These are phyloP conservation scores for Busseola fusca DNA, from an alignment of 2,888 invertebrate genomes.

Conservation along the genomic window DNA sequence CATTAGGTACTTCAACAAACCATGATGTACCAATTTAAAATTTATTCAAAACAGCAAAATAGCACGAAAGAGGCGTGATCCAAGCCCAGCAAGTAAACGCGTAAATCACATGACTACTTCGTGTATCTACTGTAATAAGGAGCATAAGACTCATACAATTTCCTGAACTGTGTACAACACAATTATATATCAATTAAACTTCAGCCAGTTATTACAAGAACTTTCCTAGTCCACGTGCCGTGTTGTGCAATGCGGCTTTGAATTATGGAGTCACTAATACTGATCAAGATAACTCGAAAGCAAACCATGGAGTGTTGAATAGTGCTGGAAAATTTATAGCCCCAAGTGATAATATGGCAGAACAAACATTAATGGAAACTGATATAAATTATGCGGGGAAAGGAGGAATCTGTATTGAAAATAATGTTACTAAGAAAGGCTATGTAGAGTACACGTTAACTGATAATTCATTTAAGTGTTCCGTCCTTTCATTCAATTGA, in stretches of 20 bases:
- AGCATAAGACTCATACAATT: constrained; percentile 43
- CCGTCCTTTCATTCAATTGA: constrained; percentile 46
- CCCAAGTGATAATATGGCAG: constrained; percentile 62
- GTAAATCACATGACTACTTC: constrained; percentile 50
- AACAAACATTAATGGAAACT: constrained; percentile 61
- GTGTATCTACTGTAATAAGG: constrained; percentile 50
- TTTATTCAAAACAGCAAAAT: constrained; percentile 39
- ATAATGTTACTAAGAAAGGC: constrained; percentile 36
- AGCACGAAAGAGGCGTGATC: constrained; percentile 48
- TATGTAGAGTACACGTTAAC: constrained; percentile 30
- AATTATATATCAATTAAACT: constrained; percentile 69
- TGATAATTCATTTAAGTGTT: constrained; percentile 46
- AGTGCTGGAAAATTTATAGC: constrained; percentile 72
- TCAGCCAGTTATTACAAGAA: constrained; percentile 63
- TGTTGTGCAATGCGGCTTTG: constrained; percentile 71
- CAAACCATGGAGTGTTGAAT: constrained; percentile 65
- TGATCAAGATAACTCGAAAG: constrained; percentile 73
- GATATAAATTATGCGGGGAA: constrained; percentile 64
- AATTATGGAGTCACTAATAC: constrained; percentile 76
- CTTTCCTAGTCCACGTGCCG: constrained; percentile 67
- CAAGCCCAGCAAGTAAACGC: constrained; percentile 28
- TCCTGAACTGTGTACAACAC: constrained; percentile 59
- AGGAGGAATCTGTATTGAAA: constrained; percentile 45
- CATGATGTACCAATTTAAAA: constrained; percentile 25
- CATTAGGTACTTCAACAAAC: constrained; percentile 25